Base-by-base conservation (phyloP, 2,888 invertebrate genomes). In the Epicampocera succincta region DNA sequence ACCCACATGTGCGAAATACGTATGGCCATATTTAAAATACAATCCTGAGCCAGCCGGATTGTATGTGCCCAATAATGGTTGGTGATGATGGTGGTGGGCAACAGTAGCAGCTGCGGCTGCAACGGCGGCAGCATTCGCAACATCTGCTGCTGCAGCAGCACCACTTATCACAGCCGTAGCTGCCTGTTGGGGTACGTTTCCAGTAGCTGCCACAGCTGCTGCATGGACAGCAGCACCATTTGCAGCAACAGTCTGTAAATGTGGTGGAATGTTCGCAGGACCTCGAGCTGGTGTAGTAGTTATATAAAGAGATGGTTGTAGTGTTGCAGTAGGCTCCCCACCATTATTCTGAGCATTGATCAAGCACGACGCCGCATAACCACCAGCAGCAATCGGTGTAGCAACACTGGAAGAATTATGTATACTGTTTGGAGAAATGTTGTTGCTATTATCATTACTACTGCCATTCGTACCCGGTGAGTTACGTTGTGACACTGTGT, bases 1-100 rank as follows among this genome's bases (percentile, higher is more conserved):
- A 88, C 90, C 89, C 86, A 91, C 91, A 85, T 91, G 91, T 79
- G 91, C 89, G 85, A 90, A 91, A 87, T 91, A 91, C 76, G 91
- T 89, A 84, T 90, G 90, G 74, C 91, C 91, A 84, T 91, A 91
- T 87, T 91, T 91, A 56, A 91, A 87, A 85, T 91, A 91, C 80
- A 91, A 90, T 88, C 90, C 88, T 86, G 92, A 80, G 91, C 90
- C 79, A 46, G 86, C 87, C 42, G 89, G 88, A 92, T 93, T 87
- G 90, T 93, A 81, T 90, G 92, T 86, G 91, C 93, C 87, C 91
- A 93, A 84, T 90, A 91, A 84, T 90, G 92, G 21, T 90, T 91
- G 85, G 90, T 91, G 85, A 84, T 91, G 15, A 90, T 92, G 68
- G 85, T 89, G 80, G 63, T 85, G 80, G 40, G 85, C 85, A 54